Evolutionary conservation across 2,888 invertebrate genomes (phyloP).

Genomic region (Plutella xylostella): DNA sequence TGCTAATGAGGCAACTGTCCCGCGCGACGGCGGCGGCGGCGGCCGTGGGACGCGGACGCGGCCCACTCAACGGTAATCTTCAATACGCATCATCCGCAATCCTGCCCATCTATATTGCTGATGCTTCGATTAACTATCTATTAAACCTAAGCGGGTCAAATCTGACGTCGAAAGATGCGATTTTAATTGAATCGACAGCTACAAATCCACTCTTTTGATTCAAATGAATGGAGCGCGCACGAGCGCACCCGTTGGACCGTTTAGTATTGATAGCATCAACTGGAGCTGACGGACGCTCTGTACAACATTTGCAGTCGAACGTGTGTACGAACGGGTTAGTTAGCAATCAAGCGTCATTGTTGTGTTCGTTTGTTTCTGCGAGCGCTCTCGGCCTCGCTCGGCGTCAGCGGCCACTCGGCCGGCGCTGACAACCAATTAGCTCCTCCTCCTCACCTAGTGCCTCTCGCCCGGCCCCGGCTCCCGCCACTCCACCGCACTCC

Average conservation of each 20-base stretch:
- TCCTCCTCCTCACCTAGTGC: constrained; percentile 31
- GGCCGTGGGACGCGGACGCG: constrained; percentile 23
- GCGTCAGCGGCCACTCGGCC: constrained; percentile 19
- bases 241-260: no score
- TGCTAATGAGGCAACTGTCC: constrained; percentile 52
- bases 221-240: no score
- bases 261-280: no score
- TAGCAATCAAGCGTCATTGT: constrained; percentile 33
- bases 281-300: no score
- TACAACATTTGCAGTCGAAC: no score
- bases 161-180: no score
- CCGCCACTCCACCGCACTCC: constrained; percentile 37
- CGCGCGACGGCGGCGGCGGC: neutral
- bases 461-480: constrained; percentile 10
- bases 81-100: constrained; percentile 10
- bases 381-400: constrained; percentile 27
- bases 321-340: neutral
- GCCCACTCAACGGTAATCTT: constrained; percentile 4
- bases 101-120: no score
- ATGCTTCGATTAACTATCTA: no score
- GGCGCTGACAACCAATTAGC: constrained; percentile 66
- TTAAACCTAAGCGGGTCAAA: no score
- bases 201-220: no score
- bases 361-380: constrained; percentile 32
- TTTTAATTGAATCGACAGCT: no score